phyloP scores from a whole-genome alignment of 2,888 invertebrate species.

The Ligdia adustata region DNA sequence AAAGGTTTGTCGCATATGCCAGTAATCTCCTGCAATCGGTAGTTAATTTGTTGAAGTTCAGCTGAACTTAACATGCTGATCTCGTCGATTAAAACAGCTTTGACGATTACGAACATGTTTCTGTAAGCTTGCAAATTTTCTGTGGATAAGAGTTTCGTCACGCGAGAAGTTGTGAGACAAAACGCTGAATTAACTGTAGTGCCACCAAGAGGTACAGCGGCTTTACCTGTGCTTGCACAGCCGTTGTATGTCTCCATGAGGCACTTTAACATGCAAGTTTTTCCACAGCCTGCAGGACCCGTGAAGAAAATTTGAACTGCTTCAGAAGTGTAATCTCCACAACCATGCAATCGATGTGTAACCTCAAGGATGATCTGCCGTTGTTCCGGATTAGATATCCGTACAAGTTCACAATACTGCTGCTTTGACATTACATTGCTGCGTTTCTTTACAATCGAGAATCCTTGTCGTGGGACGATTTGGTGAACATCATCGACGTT shows the following conservation, averaged over 20 bases:
- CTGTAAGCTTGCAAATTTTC: constrained; percentile 28
- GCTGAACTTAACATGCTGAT: constrained; percentile 40
- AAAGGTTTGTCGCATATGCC: constrained; percentile 32
- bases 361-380: constrained; percentile 33
- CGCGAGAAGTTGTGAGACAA: constrained; percentile 30
- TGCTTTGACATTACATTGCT: neutral
- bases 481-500: constrained; percentile 37
- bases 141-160: constrained; percentile 21
- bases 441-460: constrained; percentile 35
- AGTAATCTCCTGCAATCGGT: too few species aligned
- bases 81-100: constrained; percentile 37
- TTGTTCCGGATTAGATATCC: constrained; percentile 11
- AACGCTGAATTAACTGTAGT: constrained; percentile 42
- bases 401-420: constrained; percentile 10
- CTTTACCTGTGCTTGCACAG: constrained; percentile 52
- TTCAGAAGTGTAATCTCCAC: constrained; percentile 6
- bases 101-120: constrained; percentile 29
- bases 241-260: constrained; percentile 55
- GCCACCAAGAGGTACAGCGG: constrained; percentile 48
- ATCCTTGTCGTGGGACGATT: constrained; percentile 28
- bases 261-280: constrained; percentile 34
- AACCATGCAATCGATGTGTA: constrained; percentile 35
- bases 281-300: constrained; percentile 28
- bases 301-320: constrained; percentile 15
- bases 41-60: too few species aligned